phyloP scores from a whole-genome alignment of 2,888 invertebrate species.

The Mesorhabditis sp. region DNA sequence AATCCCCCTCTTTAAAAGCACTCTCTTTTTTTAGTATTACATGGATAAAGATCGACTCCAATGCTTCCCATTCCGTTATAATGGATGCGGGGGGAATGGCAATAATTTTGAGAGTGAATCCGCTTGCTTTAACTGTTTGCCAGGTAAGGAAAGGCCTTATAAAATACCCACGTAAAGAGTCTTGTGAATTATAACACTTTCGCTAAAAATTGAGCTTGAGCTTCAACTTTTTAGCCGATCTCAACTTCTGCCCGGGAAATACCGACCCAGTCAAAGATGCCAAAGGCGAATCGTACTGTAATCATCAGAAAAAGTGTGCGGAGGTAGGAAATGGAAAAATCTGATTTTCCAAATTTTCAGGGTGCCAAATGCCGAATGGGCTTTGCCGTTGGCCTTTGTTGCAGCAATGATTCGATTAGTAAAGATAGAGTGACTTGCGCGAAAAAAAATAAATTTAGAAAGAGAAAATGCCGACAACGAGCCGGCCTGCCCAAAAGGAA shows the following conservation, averaged over 20 bases:
- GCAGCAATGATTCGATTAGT: slow-evolving; percentile 4
- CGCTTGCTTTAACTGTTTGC: background rate
- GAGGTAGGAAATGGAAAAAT: background rate
- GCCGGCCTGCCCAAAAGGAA: background rate
- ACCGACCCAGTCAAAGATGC: slow-evolving; percentile 4
- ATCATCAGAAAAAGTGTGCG: background rate
- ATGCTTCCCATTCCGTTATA: background rate
- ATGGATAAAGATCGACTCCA: background rate
- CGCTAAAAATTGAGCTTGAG: background rate
- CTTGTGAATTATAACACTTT: background rate
- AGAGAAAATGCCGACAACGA: slow-evolving; percentile 6
- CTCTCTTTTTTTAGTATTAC: background rate
- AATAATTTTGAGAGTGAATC: background rate
- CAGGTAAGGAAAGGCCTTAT: background rate
- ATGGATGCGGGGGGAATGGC: background rate
- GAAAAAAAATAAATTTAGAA: background rate
- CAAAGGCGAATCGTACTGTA: background rate
- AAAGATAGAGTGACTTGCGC: background rate
- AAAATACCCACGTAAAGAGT: too few relatives aligned
- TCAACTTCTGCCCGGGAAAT: slow-evolving; percentile 5
- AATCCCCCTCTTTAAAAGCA: too few relatives aligned
- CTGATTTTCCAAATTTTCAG: background rate
- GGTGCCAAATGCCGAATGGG: background rate
- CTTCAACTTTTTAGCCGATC: background rate
- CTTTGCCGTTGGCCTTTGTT: background rate